phyloP scores from a whole-genome alignment of 2,888 invertebrate species.

The Antheraea assamensis region DNA sequence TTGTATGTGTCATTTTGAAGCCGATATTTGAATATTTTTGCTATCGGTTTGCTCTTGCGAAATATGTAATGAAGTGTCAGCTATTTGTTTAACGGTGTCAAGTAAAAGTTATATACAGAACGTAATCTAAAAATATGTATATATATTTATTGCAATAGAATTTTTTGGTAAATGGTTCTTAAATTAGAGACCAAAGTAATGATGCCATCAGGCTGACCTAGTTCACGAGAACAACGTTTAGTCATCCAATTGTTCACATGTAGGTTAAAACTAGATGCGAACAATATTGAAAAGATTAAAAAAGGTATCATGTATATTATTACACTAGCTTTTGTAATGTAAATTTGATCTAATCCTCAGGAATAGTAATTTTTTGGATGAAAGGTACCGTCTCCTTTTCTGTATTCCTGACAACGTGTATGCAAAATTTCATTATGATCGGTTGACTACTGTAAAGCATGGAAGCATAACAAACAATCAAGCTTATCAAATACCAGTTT shows the following conservation, averaged over 20 bases:
- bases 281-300: neutral
- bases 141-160: neutral
- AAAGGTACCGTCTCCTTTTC: too few relatives aligned
- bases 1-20: too few relatives aligned
- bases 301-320: neutral
- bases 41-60: too few relatives aligned
- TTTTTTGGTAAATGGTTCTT: neutral
- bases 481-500: too few relatives aligned
- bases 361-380: too few relatives aligned
- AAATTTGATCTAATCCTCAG: too few relatives aligned
- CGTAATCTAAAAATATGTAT: neutral
- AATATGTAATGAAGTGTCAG: too few relatives aligned
- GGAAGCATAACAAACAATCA: too few relatives aligned
- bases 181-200: slow-evolving; percentile 1
- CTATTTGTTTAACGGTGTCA: neutral
- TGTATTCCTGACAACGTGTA: too few relatives aligned
- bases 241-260: slow-evolving; percentile 16
- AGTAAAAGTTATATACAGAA: neutral
- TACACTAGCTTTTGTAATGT: neutral
- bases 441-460: too few relatives aligned
- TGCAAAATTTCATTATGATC: too few relatives aligned
- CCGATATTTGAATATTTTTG: too few relatives aligned
- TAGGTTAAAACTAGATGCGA: slow-evolving; percentile 13
- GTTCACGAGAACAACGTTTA: slow-evolving; percentile 7
- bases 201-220: slow-evolving; percentile 11